phyloP scores from a whole-genome alignment of 2,888 invertebrate species.

The Tanaodytes sp. region DNA sequence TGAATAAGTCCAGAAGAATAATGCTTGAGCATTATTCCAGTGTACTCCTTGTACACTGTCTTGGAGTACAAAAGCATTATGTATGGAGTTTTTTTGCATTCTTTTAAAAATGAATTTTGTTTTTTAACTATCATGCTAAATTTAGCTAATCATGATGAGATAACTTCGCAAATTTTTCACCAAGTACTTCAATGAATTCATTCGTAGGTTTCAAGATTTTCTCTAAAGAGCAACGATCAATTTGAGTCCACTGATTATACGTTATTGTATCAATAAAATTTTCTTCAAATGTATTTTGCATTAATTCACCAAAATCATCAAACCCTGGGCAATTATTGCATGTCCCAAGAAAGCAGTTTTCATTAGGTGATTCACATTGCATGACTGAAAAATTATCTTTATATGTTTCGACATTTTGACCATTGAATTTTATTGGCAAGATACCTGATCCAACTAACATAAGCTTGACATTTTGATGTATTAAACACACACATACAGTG shows the following conservation, averaged over 20 bases:
- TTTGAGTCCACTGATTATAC: conserved; percentile 52
- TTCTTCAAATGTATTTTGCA: background rate
- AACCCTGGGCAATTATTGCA: conserved; percentile 1
- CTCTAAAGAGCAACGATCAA: conserved; percentile 46
- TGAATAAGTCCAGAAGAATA: no score
- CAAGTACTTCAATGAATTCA: conserved; percentile 41
- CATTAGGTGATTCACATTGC: background rate
- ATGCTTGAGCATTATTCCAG: conserved; percentile 1
- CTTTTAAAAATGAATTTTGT: no score
- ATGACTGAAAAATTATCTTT: conserved; percentile 4
- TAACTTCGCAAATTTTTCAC: conserved; percentile 36
- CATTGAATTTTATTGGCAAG: background rate
- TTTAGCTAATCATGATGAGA: conserved; percentile 44
- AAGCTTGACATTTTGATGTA: conserved; percentile 10
- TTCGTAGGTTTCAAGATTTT: conserved; percentile 40
- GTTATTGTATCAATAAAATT: conserved; percentile 22
- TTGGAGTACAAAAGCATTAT: background rate
- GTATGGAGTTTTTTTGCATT: no score
- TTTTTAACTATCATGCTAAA: no score
- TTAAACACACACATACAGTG: conserved; percentile 7
- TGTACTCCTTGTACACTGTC: conserved; percentile 3
- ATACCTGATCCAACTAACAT: background rate
- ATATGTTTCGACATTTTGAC: background rate
- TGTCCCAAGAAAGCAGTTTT: conserved; percentile 1
- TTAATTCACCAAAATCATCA: conserved; percentile 1